Evolutionary conservation across 2,113 vertebrate genomes (phyloP).

Genomic region (Hemiprocne comata): DNA sequence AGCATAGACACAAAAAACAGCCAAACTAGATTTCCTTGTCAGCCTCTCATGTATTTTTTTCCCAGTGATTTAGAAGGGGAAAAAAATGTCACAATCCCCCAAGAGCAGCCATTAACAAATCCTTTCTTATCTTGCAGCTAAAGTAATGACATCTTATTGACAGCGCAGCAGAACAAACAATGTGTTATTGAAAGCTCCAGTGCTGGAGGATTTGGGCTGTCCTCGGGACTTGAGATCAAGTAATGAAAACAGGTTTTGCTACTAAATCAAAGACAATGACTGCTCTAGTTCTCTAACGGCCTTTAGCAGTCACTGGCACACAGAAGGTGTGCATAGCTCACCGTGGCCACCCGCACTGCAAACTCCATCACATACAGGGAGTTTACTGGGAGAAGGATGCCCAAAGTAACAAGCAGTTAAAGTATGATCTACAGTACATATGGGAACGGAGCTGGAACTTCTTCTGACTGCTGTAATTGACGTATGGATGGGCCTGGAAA

Average conservation of each 20-base stretch:
- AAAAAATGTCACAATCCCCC: background rate
- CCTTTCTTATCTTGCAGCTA: slow-evolving; percentile 25
- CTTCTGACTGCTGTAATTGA: background rate
- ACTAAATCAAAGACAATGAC: slow-evolving; percentile 8
- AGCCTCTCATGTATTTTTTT: background rate
- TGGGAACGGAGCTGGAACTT: background rate
- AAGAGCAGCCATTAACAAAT: slow-evolving; percentile 44
- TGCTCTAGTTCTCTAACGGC: background rate
- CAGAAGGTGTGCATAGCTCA: background rate
- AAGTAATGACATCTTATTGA: slow-evolving; percentile 54
- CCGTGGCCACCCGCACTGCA: rapidly evolving
- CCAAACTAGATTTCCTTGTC: background rate
- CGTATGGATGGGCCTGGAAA: background rate
- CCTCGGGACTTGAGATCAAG: slow-evolving; percentile 3
- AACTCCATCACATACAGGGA: background rate
- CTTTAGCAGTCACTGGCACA: background rate
- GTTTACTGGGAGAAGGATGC: background rate
- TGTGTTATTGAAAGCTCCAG: slow-evolving; percentile 38
- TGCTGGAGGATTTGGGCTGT: slow-evolving; percentile 39
- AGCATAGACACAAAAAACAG: background rate
- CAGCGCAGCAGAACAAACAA: slow-evolving; percentile 37
- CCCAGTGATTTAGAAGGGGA: background rate
- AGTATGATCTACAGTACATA: background rate
- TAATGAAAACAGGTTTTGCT: slow-evolving; percentile 39
- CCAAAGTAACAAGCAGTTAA: background rate